Conservation (phyloP, 1,140 invertebrate genomes). For the Lasaia peninsularis region DNA sequence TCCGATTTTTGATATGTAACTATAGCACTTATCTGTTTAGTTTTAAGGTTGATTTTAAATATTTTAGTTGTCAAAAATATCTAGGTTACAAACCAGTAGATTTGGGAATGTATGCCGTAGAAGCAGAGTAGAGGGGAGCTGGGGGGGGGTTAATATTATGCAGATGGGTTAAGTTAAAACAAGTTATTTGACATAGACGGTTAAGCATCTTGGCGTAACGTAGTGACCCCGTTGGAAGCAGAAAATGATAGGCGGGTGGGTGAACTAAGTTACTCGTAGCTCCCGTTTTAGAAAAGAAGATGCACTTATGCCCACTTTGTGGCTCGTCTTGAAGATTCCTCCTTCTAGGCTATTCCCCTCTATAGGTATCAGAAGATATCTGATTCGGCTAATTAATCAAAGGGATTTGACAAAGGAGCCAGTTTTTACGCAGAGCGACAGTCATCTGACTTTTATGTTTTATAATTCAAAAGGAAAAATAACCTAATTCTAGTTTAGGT, state of each 20-base stretch:
- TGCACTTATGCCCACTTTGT: too few species aligned
- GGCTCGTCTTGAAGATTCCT: too few species aligned
- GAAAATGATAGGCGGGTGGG: neutral
- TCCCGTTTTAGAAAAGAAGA: too few species aligned
- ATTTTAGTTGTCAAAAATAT: constrained; percentile 42
- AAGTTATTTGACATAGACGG: constrained; percentile 3
- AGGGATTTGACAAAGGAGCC: too few species aligned
- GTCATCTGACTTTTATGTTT: too few species aligned
- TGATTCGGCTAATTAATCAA: too few species aligned
- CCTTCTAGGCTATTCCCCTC: too few species aligned
- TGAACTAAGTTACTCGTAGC: too few species aligned
- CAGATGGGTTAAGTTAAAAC: constrained; percentile 22
- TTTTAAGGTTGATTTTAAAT: constrained; percentile 23
- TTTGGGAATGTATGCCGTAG: constrained; percentile 52
- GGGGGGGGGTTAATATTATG: constrained; percentile 25
- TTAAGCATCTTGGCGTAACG: neutral
- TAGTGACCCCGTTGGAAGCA: neutral
- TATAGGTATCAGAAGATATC: too few species aligned
- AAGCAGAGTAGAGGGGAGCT: constrained; percentile 37
- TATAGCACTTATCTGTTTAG: neutral
- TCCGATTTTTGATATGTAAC: constrained; percentile 18
- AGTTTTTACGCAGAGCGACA: too few species aligned
- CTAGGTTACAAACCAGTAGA: constrained; percentile 58
- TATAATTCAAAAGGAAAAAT: too few species aligned
- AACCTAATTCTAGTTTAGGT: too few species aligned